Evolutionary conservation across 1,140 invertebrate genomes (phyloP).

Genomic region (Scaptomyza hsui): DNA sequence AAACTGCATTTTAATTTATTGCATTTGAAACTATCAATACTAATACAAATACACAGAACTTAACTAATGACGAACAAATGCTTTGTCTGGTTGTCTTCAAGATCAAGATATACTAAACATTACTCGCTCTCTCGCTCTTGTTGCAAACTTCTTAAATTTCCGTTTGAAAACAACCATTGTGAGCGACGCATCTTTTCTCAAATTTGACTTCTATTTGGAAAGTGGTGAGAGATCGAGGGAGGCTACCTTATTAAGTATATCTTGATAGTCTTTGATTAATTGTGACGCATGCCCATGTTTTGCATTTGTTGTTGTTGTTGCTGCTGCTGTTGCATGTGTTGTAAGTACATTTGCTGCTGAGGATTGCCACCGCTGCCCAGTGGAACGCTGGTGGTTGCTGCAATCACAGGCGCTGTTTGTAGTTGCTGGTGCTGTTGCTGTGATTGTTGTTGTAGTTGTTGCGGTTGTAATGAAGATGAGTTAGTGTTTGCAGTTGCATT

Average conservation of each 20-base stretch:
- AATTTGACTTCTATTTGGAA: no score
- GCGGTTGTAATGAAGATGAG: slow-evolving; percentile 35
- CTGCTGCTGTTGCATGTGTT: slow-evolving; percentile 63
- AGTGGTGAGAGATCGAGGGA: no score
- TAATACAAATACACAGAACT: slow-evolving; percentile 15
- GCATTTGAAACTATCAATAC: slow-evolving; percentile 13
- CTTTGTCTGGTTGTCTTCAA: slow-evolving; percentile 7
- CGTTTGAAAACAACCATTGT: no score
- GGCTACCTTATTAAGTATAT: no score
- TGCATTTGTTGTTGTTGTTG: slow-evolving; percentile 73
- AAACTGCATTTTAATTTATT: no score
- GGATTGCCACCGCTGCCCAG: slow-evolving; percentile 60
- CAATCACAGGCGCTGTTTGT: slow-evolving; percentile 19
- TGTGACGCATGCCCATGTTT: slow-evolving; percentile 68
- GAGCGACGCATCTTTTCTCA: no score
- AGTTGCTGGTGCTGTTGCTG: slow-evolving; percentile 24
- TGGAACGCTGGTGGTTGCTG: slow-evolving; percentile 51
- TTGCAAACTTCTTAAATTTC: no score
- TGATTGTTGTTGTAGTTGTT: slow-evolving; percentile 24
- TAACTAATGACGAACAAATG: slow-evolving; percentile 27
- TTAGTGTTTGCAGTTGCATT: slow-evolving; percentile 30
- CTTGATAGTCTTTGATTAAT: no score
- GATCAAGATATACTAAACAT: no score
- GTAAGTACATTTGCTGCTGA: slow-evolving; percentile 63
- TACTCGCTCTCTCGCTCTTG: no score